Base-by-base conservation (phyloP, 2,113 vertebrate species). In the Misgurnus anguillicaudatus region DNA sequence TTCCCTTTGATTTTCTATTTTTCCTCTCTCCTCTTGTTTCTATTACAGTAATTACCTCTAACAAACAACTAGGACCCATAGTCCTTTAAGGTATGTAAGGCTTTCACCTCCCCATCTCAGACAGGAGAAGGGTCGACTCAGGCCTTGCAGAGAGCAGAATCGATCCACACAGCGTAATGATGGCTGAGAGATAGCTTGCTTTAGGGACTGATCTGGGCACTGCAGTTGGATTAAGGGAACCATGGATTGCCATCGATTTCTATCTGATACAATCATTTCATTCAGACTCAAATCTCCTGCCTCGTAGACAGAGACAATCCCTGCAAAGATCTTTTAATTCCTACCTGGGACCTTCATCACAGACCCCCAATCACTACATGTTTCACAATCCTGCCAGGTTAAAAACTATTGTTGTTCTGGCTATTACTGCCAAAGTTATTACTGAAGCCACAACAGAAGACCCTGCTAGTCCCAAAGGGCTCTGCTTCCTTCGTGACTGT, bases 181-280 rank as follows among this genome's bases (percentile, higher is more conserved):
- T 90, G 89, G 85, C 87, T 89, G 91, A 88, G 86, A 93, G 91
- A 93, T 93, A 91, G 91, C 90, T 84, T 90, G 87, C 86, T 79
- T 88, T 79, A 31, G 84, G 80, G 81, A 88, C 82, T 90, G 89
- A 93, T 93, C 91, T 86, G 84, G 89, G 87, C 89, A 86, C 90
- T 84, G 83, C 83, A 47, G 88, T 86, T 77, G 90, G 92, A 93
- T 92, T 93, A 92, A 88, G 89, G 85, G 90, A 91, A 88, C 85
- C 91, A 90, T 92, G 89, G 91, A 91, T 92, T 91, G 89, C 87
- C 89, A 94, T 93, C 41, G 91, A 94, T 93, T 92, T 93, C 90
- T 90, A 92, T 91, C 91, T 90, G 92, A 93, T 92, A 92, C 92
- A 92, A 93, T 94, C 92, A 92, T 92, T 93, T 91, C 88, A 92